Evolutionary conservation across 2,113 vertebrate genomes (phyloP).

Genomic region (Coregonus clupeaformis): DNA sequence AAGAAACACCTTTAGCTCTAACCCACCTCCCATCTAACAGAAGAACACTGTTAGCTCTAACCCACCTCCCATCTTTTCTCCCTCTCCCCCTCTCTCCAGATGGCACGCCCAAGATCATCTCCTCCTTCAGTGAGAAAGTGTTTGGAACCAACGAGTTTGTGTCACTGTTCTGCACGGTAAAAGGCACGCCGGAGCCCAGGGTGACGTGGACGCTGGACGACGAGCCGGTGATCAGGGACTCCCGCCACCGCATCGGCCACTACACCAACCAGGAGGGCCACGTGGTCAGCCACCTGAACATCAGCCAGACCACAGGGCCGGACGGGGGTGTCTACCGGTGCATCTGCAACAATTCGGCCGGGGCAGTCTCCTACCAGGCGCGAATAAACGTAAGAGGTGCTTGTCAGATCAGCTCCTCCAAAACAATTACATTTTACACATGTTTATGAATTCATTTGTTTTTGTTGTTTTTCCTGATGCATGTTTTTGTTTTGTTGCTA

Average conservation of each 20-base stretch:
- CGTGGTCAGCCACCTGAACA: conserved; percentile 95
- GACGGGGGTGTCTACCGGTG: conserved; percentile 98
- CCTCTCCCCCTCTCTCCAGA: conserved; percentile 68
- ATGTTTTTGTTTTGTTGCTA: neutral
- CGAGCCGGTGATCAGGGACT: conserved; percentile 86
- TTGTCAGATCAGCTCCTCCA: conserved; percentile 99
- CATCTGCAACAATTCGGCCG: conserved; percentile 97
- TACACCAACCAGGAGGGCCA: conserved; percentile 89
- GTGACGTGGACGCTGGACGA: conserved; percentile 94
- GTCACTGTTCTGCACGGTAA: conserved; percentile 93
- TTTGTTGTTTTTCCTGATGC: neutral
- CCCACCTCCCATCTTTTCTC: neutral
- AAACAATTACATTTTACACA: conserved; percentile 74
- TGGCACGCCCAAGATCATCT: conserved; percentile 95
- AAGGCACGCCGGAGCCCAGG: conserved; percentile 90
- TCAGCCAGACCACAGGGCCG: conserved; percentile 92
- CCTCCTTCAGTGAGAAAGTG: conserved; percentile 96
- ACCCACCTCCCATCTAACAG: too few species aligned
- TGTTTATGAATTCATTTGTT: conserved; percentile 5
- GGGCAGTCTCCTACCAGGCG: conserved; percentile 99
- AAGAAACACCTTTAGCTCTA: too few species aligned
- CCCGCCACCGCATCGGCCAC: conserved; percentile 90
- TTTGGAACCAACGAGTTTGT: conserved; percentile 94
- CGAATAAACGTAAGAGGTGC: conserved; percentile 99
- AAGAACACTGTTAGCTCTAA: too few species aligned